phyloP scores from a whole-genome alignment of 1,140 invertebrate genomes.

The Druon quercuslanigerum region DNA sequence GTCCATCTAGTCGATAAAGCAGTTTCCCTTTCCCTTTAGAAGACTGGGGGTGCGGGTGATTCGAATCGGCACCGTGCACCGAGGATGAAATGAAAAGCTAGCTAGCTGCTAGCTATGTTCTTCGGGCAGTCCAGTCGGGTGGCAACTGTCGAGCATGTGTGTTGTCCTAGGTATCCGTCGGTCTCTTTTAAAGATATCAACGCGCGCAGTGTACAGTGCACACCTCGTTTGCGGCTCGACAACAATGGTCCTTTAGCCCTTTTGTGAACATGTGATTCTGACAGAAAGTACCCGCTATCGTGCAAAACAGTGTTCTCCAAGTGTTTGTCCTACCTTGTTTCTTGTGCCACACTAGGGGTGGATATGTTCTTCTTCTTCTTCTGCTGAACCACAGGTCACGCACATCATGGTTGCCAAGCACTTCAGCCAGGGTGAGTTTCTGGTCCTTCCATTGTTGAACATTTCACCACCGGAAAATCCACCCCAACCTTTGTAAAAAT shows the following conservation, averaged over 20 bases:
- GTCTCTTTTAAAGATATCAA: neutral
- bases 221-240: constrained; percentile 39
- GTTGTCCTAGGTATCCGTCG: constrained; percentile 17
- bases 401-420: constrained; percentile 69
- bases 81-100: neutral
- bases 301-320: constrained; percentile 27
- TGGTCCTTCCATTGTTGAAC: constrained; percentile 40
- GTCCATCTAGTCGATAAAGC: constrained; percentile 42
- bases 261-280: constrained; percentile 63
- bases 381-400: constrained; percentile 41
- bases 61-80: constrained; percentile 21
- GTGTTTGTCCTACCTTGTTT: constrained; percentile 16
- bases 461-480: too few relatives aligned
- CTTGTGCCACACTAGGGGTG: constrained; percentile 39
- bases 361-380: constrained; percentile 51
- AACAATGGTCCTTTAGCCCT: constrained; percentile 51
- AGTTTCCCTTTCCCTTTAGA: constrained; percentile 21
- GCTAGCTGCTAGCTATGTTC: too few relatives aligned
- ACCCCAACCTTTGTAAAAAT: too few relatives aligned
- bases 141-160: constrained; percentile 62
- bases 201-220: constrained; percentile 45
- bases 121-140: constrained; percentile 68
- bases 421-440: constrained; percentile 69
- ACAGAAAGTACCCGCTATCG: constrained; percentile 40
- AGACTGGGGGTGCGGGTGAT: constrained; percentile 16